phyloP scores from a whole-genome alignment of 2,797 vertebrate genomes.

The Syncerus caffer region DNA sequence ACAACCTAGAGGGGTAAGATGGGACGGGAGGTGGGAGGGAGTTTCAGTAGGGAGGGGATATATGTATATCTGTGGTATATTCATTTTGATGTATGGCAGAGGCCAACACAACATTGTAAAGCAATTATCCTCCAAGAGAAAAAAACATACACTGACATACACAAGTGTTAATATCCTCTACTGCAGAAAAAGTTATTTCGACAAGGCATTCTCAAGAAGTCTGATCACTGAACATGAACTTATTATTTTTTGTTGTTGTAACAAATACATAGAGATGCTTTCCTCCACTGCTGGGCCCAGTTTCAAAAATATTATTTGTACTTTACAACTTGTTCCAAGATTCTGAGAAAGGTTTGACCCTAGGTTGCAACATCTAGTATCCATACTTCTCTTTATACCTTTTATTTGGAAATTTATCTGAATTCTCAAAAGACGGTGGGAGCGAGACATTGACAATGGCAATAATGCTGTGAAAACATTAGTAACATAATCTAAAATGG shows the following conservation, averaged over 20 bases:
- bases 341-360: background rate
- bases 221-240: background rate
- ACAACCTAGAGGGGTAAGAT: background rate
- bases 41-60: background rate
- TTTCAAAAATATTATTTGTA: constrained; percentile 6
- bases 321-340: constrained; percentile 6
- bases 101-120: background rate
- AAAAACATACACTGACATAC: background rate
- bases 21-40: background rate
- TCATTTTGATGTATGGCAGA: background rate
- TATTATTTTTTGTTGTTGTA: background rate
- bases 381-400: background rate
- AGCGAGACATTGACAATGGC: background rate
- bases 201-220: background rate
- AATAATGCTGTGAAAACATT: background rate
- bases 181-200: background rate
- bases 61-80: background rate
- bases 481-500: constrained; percentile 9
- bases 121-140: background rate
- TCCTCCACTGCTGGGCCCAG: background rate
- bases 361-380: background rate
- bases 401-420: background rate
- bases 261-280: background rate
- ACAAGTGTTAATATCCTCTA: background rate
- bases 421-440: background rate